Evolutionary conservation across 2,888 invertebrate species (phyloP), one percentile per base, ranked within the genome.

Genomic region (Oxyscelio sp.): DNA sequence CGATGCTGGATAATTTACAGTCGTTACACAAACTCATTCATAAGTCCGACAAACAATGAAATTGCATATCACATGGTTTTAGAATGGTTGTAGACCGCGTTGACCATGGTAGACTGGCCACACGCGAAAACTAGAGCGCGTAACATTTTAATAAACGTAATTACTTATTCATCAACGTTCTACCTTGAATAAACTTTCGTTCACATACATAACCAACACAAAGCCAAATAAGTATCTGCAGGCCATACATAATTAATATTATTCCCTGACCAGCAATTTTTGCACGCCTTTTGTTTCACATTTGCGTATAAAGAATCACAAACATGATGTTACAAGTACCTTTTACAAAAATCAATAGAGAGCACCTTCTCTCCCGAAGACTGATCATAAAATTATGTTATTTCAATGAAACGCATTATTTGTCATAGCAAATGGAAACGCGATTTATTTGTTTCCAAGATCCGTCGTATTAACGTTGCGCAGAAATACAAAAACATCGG

Each of bases 111-210:
- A 88, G 87, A 89, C 85, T 87, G 89, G 73, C 70, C 85, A 82
- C 90, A 91, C 90, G 91, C 90, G 88, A 91, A 89, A 93, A 93
- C 92, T 92, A 92, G 93, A 93, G 93, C 92, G 93, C 93, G 93
- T 93, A 93, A 93, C 93, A 91, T 93, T 93, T 93, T 93, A 93
- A 93, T 93, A 93, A 93, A 92, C 91, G 90, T 90, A 92, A 93
- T 93, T 93, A 93, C 87, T 90, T 84, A 87, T 87, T 86, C 86
- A 85, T 65, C 87, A 85, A 83, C 87, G 79, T 90, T 90, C 56
- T 65, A 19, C 38, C 65, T 61, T 65, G 65, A 65, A 59, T 50
- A 65, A 66, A 59, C 58, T 58, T 59, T 58, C n/a, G 77, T 66
- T 77, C 58, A 48, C 17, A 22, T 15, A 24, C 40, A 56, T 24